phyloP scores from a whole-genome alignment of 1,140 invertebrate species.

The Paramacrobiotus metropolitanus region DNA sequence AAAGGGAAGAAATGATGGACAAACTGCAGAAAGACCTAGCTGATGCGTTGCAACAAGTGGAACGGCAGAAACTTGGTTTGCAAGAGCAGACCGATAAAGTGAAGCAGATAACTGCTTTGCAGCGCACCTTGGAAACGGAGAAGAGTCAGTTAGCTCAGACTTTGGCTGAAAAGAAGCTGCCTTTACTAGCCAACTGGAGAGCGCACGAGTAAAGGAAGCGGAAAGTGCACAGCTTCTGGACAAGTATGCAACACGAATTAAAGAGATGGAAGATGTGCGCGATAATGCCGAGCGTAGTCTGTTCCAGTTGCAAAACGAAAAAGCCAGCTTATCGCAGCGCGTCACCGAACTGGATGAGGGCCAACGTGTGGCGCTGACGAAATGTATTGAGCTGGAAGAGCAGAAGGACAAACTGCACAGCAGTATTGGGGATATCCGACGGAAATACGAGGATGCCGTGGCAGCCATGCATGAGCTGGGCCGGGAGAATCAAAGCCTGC shows the following conservation, averaged over 20 bases:
- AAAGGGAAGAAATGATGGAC: background rate
- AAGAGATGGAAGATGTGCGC: background rate
- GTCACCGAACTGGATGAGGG: background rate
- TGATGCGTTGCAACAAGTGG: no score
- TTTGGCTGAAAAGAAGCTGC: background rate
- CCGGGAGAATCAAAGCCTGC: background rate
- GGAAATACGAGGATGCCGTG: background rate
- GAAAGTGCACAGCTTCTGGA: background rate
- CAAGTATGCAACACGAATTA: background rate
- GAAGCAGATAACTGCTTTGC: no score
- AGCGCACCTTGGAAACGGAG: no score
- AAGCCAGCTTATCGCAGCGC: background rate
- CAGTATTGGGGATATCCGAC: background rate
- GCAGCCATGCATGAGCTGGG: slow-evolving; percentile 2
- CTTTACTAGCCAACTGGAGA: background rate
- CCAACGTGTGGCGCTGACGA: background rate
- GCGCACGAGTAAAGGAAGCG: background rate
- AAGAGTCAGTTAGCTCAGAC: no score
- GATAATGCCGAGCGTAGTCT: background rate
- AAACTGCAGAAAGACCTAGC: no score
- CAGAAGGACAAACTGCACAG: background rate
- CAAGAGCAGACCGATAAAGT: no score
- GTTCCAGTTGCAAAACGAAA: background rate
- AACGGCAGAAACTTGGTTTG: no score
- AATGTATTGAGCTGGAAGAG: background rate